These are phyloP conservation scores for Diadumene lineata DNA, from an alignment of 92 coral and sea anemone genomes.

Conservation along the genomic window DNA sequence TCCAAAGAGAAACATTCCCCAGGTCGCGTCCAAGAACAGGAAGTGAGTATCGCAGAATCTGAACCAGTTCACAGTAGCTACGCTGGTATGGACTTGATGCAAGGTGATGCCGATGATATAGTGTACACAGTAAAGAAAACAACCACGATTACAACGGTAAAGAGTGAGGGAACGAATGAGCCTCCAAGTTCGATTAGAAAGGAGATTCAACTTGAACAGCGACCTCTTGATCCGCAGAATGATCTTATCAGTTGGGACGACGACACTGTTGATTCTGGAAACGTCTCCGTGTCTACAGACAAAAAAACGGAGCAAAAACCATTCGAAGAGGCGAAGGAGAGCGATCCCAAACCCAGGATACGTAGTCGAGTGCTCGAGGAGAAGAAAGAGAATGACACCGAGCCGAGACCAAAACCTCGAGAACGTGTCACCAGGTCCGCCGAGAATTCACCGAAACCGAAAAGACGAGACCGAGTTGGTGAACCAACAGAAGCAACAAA, in stretches of 20 bases:
- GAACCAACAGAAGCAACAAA: neutral
- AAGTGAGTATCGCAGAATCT: slow-evolving; percentile 22
- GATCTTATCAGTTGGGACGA: slow-evolving; percentile 29
- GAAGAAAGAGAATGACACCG: neutral
- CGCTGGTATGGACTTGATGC: slow-evolving; percentile 10
- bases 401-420: neutral
- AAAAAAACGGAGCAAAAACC: neutral
- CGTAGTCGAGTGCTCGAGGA: neutral
- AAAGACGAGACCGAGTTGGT: neutral
- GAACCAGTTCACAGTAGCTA: slow-evolving; percentile 25
- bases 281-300: neutral
- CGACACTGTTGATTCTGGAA: slow-evolving; percentile 19
- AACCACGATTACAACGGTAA: neutral
- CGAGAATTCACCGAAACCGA: neutral
- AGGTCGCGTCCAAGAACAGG: slow-evolving; percentile 19
- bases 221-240: slow-evolving; percentile 12
- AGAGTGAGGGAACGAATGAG: slow-evolving; percentile 4
- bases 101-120: slow-evolving; percentile 29
- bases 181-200: slow-evolving; percentile 7
- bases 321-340: neutral
- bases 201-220: slow-evolving; percentile 9
- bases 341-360: neutral
- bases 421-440: neutral
- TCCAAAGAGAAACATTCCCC: slow-evolving; percentile 33
- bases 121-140: slow-evolving; percentile 37